These are phyloP conservation scores for Antechinus stuartii DNA, from an alignment of 2,113 vertebrate genomes.

Conservation along the genomic window DNA sequence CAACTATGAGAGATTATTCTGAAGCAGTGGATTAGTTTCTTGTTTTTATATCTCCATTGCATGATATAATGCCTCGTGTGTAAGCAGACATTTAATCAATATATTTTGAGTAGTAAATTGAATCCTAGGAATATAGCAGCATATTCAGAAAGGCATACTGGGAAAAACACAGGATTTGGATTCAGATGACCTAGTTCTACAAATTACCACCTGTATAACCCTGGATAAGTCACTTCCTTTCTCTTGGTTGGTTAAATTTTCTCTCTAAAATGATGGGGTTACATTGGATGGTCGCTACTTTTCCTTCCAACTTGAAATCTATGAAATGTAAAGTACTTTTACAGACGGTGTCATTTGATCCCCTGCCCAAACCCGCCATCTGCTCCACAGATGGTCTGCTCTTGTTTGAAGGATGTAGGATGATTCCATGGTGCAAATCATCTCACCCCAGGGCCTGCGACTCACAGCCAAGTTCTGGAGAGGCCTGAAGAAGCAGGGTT, in stretches of 20 bases:
- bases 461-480: slow-evolving; percentile 5
- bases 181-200: not conserved
- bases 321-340: not conserved
- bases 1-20: not conserved
- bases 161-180: not conserved
- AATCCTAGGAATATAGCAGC: not conserved
- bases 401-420: slow-evolving; percentile 3
- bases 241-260: not conserved
- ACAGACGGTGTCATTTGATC: not conserved
- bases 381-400: not conserved
- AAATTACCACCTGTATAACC: not conserved
- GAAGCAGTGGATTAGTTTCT: not conserved
- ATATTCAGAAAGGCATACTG: not conserved
- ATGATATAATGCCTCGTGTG: not conserved
- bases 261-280: not conserved
- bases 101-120: not conserved
- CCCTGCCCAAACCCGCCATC: not conserved
- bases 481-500: not conserved
- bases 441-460: not conserved
- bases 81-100: not conserved
- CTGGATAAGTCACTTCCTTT: not conserved
- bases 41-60: not conserved
- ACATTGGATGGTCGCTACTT: not conserved
- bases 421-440: not conserved
- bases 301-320: not conserved